Base-by-base conservation (phyloP, 2,113 vertebrate genomes). In the Misgurnus mizolepis region DNA sequence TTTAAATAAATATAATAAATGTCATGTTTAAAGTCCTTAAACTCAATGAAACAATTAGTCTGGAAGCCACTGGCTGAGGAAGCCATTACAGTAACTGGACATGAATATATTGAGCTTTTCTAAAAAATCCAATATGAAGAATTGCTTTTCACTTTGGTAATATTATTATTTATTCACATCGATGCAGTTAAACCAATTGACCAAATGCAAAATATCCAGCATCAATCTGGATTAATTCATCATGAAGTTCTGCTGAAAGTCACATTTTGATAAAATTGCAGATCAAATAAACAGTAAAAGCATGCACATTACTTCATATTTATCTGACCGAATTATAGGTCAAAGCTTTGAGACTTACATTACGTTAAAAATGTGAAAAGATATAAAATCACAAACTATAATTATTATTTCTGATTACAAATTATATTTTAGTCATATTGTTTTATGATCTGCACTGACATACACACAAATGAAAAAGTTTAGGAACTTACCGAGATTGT, bases 401-500 rank as follows among this genome's bases (percentile, higher is more conserved):
- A 22, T 22, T 11, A 39, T 53, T 34, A 34, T 53, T 15, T 7
- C 2, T 7, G 11, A 68, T 68, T 14, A 70, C 2, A 55, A 7
- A 39, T n/a, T 0, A 70, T 70, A 53, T 39, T 40, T 45, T 49
- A 34, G 41, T 22, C 61, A 67, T 14, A 65, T 15, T 22, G 12
- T 62, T 12, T 12, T 67, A 49, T 41, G 34, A 67, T 34, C 34
- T 39, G 18, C 9, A 77, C 8, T n/a, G 7, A 8, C 22, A 40
- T 15, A 53, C 64, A 67, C 14, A 41, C 14, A 78, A 15, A 78
- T 11, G 17, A 0, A 67, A 17, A 58, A 3, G 18, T 58, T 58
- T 6, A n/a, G 17, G 55, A 62, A 83, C 80, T 90, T 85, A 99
- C 98, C 97, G 18, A 99, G 92, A 87, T 97, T 98, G 93, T 99